These are phyloP conservation scores for Microtus pennsylvanicus DNA, from an alignment of 2,113 vertebrate species.

Conservation along the genomic window DNA sequence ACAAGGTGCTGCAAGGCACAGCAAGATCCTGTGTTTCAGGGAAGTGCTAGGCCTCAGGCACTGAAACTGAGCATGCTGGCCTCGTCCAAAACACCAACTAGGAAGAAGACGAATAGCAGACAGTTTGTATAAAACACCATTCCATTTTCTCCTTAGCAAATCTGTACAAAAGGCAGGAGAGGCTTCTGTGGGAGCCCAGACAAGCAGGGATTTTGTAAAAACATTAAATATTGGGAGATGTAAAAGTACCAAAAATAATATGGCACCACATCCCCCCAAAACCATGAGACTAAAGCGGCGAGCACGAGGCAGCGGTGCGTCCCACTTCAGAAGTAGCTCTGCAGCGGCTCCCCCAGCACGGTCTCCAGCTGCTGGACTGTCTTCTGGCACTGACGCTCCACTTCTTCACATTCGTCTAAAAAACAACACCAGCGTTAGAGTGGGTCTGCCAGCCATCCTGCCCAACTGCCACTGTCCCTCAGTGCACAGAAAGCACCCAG, in stretches of 20 bases:
- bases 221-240: background rate
- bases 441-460: background rate
- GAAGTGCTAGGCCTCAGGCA: background rate
- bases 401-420: constrained; percentile 97
- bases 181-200: background rate
- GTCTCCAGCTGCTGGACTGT: constrained; percentile 94
- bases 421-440: constrained; percentile 32
- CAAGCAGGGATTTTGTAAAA: background rate
- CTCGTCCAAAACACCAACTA: background rate
- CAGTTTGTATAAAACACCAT: background rate
- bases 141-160: constrained; percentile 40
- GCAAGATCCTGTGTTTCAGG: background rate
- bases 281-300: background rate
- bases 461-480: background rate
- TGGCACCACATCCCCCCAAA: constrained; percentile 56
- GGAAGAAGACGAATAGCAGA: background rate
- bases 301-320: background rate
- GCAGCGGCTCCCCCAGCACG: constrained; percentile 95
- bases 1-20: background rate
- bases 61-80: background rate
- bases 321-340: constrained; percentile 93
- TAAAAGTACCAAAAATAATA: constrained; percentile 72
- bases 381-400: constrained; percentile 96
- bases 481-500: background rate
- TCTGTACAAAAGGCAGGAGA: background rate